Evolutionary conservation across 2,113 vertebrate species (phyloP), one percentile per base, ranked within the genome.

Genomic region (Porphyrio hochstetteri): DNA sequence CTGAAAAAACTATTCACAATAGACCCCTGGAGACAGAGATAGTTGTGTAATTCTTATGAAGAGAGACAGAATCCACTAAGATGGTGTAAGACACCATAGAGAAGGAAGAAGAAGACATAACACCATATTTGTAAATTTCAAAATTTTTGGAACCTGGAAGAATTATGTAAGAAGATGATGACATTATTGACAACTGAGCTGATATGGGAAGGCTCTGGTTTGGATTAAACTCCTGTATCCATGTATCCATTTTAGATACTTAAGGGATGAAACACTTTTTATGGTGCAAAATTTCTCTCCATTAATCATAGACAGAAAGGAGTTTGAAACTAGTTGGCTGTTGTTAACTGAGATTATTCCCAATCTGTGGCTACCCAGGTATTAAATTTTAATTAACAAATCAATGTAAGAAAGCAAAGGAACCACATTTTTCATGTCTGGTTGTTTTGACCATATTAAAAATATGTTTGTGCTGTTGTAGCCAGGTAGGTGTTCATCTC

Each of bases 81-180:
- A 61, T 33, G 1, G 1, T 44, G 6, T n/a, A 60, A 48, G 12
- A 5, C 16, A 57, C 17, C 1, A 0, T 10, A 25, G 2, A 81
- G 46, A 61, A 88, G 16, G 57, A 65, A 24, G 12, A 10, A 81
- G 64, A 83, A 78, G 9, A 53, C 17, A 65, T 65, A 8, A 84
- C 13, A 46, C 2, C 5, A 29, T 28, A 4, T 52, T 57, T 72
- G 56, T 53, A 68, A 69, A 79, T 55, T 71, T 52, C 13, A 63
- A 38, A 28, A 19, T 3, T 25, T 69, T 81, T 69, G 5, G 35
- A 77, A 86, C 6, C 4, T 52, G 28, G 44, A 81, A 77, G 13
- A 85, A 40, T 59, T 74, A 50, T 6, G 55, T 65, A 40, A 24
- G 10, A 40, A 86, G 28, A 36, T 42, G 15, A 33, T 36, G 11